Conservation (phyloP, 1,140 invertebrate species). For the Danaus plexippus region DNA sequence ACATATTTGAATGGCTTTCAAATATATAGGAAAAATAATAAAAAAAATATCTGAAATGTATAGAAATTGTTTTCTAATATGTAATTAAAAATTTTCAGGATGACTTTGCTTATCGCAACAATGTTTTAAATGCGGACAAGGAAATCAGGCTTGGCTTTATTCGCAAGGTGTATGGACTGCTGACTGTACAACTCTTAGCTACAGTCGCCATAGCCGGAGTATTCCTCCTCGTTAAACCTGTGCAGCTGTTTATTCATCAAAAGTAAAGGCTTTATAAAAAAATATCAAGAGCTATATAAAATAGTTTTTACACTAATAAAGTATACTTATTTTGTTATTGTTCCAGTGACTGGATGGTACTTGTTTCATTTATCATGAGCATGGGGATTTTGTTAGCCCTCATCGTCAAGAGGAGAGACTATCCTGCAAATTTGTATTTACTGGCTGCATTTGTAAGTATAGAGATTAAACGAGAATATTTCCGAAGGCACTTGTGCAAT, state of each 20-base stretch:
- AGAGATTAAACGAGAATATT: slow-evolving; percentile 1
- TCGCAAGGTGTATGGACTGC: slow-evolving; percentile 87
- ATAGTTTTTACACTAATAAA: neutral
- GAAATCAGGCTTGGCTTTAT: slow-evolving; percentile 81
- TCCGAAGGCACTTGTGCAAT: neutral
- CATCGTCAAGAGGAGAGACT: slow-evolving; percentile 76
- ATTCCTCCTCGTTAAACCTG: slow-evolving; percentile 73
- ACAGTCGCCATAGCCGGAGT: slow-evolving; percentile 78
- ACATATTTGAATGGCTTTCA: too few species aligned
- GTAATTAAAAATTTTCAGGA: slow-evolving; percentile 57
- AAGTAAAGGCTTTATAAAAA: slow-evolving; percentile 72
- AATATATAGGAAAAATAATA: too few species aligned
- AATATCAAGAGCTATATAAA: too few species aligned
- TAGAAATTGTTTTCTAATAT: too few species aligned
- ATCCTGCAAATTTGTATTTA: slow-evolving; percentile 79
- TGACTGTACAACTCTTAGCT: slow-evolving; percentile 81
- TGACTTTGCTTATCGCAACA: slow-evolving; percentile 80
- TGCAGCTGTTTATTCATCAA: slow-evolving; percentile 78
- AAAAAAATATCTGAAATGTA: too few species aligned
- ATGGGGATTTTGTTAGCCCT: slow-evolving; percentile 76
- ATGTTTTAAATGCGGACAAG: slow-evolving; percentile 76
- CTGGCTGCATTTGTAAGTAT: slow-evolving; percentile 79
- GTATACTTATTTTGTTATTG: slow-evolving; percentile 8
- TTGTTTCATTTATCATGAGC: slow-evolving; percentile 73
- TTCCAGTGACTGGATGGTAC: slow-evolving; percentile 78